These are phyloP conservation scores for Pocota personata DNA, from an alignment of 2,888 invertebrate genomes.

Conservation along the genomic window DNA sequence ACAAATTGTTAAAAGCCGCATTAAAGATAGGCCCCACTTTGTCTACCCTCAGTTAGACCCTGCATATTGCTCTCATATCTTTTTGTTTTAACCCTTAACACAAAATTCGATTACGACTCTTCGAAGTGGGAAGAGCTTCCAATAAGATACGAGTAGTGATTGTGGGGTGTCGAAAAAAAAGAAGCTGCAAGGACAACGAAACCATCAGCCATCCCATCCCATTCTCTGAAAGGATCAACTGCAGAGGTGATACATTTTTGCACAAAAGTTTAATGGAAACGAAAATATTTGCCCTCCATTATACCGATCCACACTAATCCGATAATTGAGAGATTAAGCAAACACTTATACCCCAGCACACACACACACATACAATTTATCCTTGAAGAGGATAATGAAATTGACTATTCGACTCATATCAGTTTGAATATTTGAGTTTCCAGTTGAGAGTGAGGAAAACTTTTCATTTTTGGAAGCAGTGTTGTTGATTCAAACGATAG, in stretches of 20 bases:
- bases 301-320: conserved; percentile 69
- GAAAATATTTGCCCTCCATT: conserved; percentile 69
- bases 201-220: conserved; percentile 1
- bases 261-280: conserved; percentile 65
- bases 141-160: conserved; percentile 27
- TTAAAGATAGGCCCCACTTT: not conserved
- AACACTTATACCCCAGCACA: conserved; percentile 36
- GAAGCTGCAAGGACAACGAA: not conserved
- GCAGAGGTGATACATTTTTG: conserved; percentile 60
- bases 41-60: not conserved
- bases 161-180: not conserved
- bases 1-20: not conserved
- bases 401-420: conserved; percentile 70
- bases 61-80: not conserved
- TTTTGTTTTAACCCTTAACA: conserved; percentile 23
- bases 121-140: conserved; percentile 25
- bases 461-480: conserved; percentile 27
- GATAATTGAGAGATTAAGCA: conserved; percentile 73
- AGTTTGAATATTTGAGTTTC: conserved; percentile 51
- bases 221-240: conserved; percentile 30
- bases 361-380: conserved; percentile 12
- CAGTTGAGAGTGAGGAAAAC: conserved; percentile 14
- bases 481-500: conserved; percentile 49
- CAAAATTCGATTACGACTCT: conserved; percentile 37
- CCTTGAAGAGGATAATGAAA: conserved; percentile 66